These are phyloP conservation scores for Amazona guildingii DNA, from an alignment of 2,113 vertebrate genomes.

Conservation along the genomic window DNA sequence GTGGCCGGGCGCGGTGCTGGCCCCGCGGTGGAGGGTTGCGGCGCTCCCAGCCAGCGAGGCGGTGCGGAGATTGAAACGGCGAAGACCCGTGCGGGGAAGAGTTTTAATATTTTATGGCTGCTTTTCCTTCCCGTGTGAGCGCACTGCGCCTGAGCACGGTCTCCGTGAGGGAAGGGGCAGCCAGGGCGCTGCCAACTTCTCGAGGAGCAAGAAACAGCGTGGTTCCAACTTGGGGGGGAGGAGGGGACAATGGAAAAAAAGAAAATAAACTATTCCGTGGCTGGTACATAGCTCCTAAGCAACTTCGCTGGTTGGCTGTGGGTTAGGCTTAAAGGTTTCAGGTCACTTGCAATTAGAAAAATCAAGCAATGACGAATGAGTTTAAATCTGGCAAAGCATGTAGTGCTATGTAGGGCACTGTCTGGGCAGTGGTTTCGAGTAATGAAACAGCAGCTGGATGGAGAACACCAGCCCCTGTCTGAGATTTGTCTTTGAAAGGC, in stretches of 20 bases:
- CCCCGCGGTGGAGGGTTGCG: not conserved
- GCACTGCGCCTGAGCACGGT: slow-evolving; percentile 12
- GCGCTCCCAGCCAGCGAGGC: not conserved
- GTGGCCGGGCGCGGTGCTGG: not conserved
- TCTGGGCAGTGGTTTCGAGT: not conserved
- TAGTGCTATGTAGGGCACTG: not conserved
- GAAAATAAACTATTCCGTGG: not conserved
- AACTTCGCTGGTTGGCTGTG: not conserved
- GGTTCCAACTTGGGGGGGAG: not conserved
- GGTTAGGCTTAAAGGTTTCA: not conserved
- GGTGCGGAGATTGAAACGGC: not conserved
- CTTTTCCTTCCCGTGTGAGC: slow-evolving; percentile 3
- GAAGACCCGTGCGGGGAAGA: not conserved
- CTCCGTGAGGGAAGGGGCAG: not conserved
- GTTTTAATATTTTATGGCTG: slow-evolving; percentile 40
- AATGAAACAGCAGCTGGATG: slow-evolving; percentile 38
- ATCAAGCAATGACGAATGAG: not conserved
- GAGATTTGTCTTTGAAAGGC: slow-evolving; percentile 5
- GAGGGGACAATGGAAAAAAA: not conserved
- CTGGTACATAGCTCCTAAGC: not conserved
- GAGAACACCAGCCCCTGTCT: not conserved
- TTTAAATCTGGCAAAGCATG: not conserved
- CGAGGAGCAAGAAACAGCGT: not conserved
- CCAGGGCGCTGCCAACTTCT: not conserved
- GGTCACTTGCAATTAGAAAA: not conserved